Evolutionary conservation across 2,888 invertebrate genomes (phyloP).

Genomic region (Zonitis immaculata): DNA sequence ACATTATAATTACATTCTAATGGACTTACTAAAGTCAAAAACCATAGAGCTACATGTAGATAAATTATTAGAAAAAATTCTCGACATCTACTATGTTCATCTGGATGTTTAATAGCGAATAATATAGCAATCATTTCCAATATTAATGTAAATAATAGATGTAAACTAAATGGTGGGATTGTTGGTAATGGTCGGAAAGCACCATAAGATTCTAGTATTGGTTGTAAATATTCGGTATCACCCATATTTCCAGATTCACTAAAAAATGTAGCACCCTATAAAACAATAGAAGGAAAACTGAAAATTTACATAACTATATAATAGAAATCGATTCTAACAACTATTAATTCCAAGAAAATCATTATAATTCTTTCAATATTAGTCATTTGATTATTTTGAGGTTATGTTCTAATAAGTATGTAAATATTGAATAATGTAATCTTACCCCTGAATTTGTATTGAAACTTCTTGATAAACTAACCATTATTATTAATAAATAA

Average conservation of each 20-base stretch:
- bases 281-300: constrained; percentile 14
- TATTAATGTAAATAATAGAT: constrained; percentile 38
- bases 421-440: not conserved
- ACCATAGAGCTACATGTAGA: constrained; percentile 56
- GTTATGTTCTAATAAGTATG: constrained; percentile 3
- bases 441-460: constrained; percentile 40
- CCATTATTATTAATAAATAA: too few relatives aligned
- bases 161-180: constrained; percentile 37
- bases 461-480: constrained; percentile 39
- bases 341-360: too few relatives aligned
- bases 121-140: constrained; percentile 43
- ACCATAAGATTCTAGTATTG: constrained; percentile 45
- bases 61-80: constrained; percentile 59
- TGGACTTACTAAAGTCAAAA: constrained; percentile 53
- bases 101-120: constrained; percentile 43
- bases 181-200: constrained; percentile 45
- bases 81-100: constrained; percentile 49
- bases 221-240: constrained; percentile 42
- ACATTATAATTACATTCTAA: not conserved
- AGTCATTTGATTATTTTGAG: constrained; percentile 5
- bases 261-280: constrained; percentile 48
- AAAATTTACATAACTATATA: too few relatives aligned
- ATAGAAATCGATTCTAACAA: too few relatives aligned
- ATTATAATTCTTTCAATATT: not conserved
- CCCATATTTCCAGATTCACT: constrained; percentile 47